Evolutionary conservation across 2,888 invertebrate species (phyloP).

Genomic region (Falcaria lacertinaria): DNA sequence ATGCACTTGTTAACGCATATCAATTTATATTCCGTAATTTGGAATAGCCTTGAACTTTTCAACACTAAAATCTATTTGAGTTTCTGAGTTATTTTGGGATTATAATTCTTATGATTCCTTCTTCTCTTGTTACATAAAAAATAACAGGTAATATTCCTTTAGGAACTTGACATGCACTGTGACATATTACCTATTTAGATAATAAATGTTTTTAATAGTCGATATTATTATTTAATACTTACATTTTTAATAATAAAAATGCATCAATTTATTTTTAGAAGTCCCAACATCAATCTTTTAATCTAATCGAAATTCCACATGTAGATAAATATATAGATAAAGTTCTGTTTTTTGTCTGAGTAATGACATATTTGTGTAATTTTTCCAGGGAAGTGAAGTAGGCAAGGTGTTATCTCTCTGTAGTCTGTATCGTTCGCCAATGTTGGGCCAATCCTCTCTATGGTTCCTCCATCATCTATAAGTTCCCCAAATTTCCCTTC

Average conservation of each 20-base stretch:
- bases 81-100: too few relatives aligned
- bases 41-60: too few relatives aligned
- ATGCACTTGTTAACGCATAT: conserved; percentile 4
- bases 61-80: too few relatives aligned
- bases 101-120: too few relatives aligned
- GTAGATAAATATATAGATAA: conserved; percentile 4
- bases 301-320: conserved; percentile 7
- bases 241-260: too few relatives aligned
- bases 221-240: too few relatives aligned
- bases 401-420: conserved; percentile 51
- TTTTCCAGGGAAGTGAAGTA: neutral
- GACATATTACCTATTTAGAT: too few relatives aligned
- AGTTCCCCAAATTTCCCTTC: conserved; percentile 29
- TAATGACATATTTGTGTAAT: neutral
- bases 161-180: too few relatives aligned
- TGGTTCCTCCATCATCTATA: conserved; percentile 45
- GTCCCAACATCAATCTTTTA: conserved; percentile 1
- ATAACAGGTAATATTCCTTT: too few relatives aligned
- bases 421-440: conserved; percentile 47
- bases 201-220: too few relatives aligned
- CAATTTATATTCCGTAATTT: too few relatives aligned
- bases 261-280: conserved; percentile 8
- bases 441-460: conserved; percentile 75
- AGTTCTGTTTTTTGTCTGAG: neutral
- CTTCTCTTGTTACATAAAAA: too few relatives aligned